Evolutionary conservation across 2,888 invertebrate species (phyloP), one percentile per base, ranked within the genome.

Genomic region (Siphlonurus alternatus): DNA sequence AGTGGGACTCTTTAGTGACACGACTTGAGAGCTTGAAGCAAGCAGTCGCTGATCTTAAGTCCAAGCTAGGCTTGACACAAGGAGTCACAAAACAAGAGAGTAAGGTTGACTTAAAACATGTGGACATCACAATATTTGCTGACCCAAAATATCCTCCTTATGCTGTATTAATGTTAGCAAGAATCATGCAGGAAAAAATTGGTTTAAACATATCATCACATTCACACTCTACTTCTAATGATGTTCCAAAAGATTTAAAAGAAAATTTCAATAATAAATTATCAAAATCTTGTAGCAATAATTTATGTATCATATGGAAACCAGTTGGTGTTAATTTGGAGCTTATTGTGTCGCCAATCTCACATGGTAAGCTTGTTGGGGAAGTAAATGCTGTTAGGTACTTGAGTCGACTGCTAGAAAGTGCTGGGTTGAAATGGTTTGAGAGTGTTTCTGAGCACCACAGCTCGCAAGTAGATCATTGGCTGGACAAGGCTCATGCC

Each of bases 331-430:
- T 70, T 3, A 71, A 74, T 70, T 71, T 74, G 7, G 59, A 71
- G 54, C 66, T 73, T 68, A 68, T 62, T 61, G 54, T 69, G 56
- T 66, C 71, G 15, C 65, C 70, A 24, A 67, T 66, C 18, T 66
- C 61, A 53, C 67, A 65, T 2, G 68, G 71, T 24, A 23, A 53
- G 51, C 72, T 76, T 61, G 63, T 65, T 1, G 76, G 76, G 0
- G 70, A 73, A 66, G 70, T 74, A 1, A 76, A 76, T 61, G 71
- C 75, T 62, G 73, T 71, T 20, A 70, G 76, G 7, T 76, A 73
- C 64, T 66, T 76, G 0, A 73, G 73, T 70, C 74, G 76, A 7
- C 56, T 74, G 5, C 69, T 76, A 2, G 74, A 76, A 65, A 66
- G 25, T n/a, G 66, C 3, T 68, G 23, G 20, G 66, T 23, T 73